Evolutionary conservation across 2,888 invertebrate genomes (phyloP).

Genomic region (Malachius bipustulatus): DNA sequence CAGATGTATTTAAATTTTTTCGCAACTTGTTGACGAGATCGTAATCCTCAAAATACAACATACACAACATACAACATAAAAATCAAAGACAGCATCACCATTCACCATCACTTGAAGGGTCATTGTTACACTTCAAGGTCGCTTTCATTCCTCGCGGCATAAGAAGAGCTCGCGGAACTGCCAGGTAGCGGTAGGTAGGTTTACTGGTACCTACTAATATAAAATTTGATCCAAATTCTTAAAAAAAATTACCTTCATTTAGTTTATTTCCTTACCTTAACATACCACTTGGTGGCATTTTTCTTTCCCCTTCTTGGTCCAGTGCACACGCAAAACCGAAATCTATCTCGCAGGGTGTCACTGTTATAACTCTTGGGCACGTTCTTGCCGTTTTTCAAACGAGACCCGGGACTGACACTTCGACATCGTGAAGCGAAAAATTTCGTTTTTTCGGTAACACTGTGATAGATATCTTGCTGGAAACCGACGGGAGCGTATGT

Average conservation of each 20-base stretch:
- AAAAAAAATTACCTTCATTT: slow-evolving; percentile 3
- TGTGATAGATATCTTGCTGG: slow-evolving; percentile 30
- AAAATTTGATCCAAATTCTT: neutral
- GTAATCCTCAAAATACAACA: too few relatives aligned
- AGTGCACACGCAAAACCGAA: slow-evolving; percentile 34
- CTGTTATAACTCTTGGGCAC: slow-evolving; percentile 24
- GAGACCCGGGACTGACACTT: slow-evolving; percentile 18
- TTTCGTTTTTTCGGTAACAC: slow-evolving; percentile 30
- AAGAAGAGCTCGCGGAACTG: too few relatives aligned
- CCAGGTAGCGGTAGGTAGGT: too few relatives aligned
- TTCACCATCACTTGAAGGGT: too few relatives aligned
- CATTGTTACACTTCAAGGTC: too few relatives aligned
- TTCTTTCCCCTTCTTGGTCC: slow-evolving; percentile 37
- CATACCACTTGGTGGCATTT: slow-evolving; percentile 54
- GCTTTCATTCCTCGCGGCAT: too few relatives aligned
- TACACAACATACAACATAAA: too few relatives aligned
- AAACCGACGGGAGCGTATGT: slow-evolving; percentile 30
- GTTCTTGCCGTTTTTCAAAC: slow-evolving; percentile 22
- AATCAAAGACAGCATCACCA: too few relatives aligned
- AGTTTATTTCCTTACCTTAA: slow-evolving; percentile 45
- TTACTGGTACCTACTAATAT: too few relatives aligned
- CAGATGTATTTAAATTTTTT: too few relatives aligned
- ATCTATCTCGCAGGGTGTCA: slow-evolving; percentile 25
- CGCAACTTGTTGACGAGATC: too few relatives aligned
- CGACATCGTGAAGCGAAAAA: slow-evolving; percentile 30